Evolutionary conservation across 2,797 vertebrate genomes (phyloP).

Genomic region (Gymnopithys bicolor): DNA sequence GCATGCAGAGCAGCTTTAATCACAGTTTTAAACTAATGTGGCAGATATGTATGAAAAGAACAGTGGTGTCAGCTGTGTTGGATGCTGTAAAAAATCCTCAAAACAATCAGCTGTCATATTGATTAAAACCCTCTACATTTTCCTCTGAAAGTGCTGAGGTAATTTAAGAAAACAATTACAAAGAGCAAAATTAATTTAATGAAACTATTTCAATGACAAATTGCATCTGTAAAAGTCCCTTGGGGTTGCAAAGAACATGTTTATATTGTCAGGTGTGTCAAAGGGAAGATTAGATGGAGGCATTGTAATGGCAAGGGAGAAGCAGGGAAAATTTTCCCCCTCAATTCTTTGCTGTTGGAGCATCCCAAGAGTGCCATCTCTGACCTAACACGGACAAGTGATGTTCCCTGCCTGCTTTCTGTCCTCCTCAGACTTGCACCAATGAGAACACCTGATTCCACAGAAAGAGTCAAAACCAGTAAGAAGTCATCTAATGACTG

Average conservation of each 20-base stretch:
- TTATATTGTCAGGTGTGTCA: conserved; percentile 73
- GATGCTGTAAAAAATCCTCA: conserved; percentile 28
- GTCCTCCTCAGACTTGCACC: neutral
- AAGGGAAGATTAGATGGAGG: neutral
- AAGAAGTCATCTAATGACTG: neutral
- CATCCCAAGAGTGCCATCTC: neutral
- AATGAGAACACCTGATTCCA: neutral
- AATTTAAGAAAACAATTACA: conserved; percentile 37
- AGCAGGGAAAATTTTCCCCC: neutral
- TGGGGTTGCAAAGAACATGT: conserved; percentile 30
- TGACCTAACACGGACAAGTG: rapidly evolving
- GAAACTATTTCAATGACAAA: conserved; percentile 58
- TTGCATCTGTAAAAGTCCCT: conserved; percentile 42
- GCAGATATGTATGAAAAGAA: conserved; percentile 63
- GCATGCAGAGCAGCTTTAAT: conserved; percentile 66
- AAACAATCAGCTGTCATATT: conserved; percentile 62
- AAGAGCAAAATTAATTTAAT: conserved; percentile 61
- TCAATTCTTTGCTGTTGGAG: neutral
- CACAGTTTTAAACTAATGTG: conserved; percentile 61
- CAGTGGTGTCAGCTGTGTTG: conserved; percentile 48
- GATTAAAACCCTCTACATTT: conserved; percentile 21
- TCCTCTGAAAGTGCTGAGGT: neutral
- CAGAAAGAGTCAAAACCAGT: neutral
- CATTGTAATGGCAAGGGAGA: neutral
- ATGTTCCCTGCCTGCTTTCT: neutral